These are phyloP conservation scores for Tiphia femorata DNA, from an alignment of 2,888 invertebrate genomes.

Conservation along the genomic window DNA sequence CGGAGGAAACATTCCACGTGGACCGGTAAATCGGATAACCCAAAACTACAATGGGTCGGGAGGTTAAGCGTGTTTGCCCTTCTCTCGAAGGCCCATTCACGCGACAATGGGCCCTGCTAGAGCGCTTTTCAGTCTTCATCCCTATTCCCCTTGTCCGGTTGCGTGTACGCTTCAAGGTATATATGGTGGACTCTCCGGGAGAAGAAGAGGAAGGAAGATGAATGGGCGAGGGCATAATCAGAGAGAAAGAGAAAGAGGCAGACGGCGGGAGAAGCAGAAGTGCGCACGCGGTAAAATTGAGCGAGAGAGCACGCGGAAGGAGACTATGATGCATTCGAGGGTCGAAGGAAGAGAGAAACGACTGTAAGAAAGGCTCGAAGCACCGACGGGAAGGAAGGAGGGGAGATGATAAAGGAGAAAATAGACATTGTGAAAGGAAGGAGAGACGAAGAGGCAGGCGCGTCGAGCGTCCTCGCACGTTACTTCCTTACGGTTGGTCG, in stretches of 20 bases:
- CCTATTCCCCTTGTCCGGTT: constrained; percentile 6
- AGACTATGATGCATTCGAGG: no score
- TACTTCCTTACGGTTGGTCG: constrained; percentile 13
- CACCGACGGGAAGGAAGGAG: no score
- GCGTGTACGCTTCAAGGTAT: neutral
- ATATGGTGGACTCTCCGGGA: constrained; percentile 9
- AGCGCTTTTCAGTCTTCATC: constrained; percentile 56
- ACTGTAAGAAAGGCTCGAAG: no score
- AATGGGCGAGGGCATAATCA: neutral
- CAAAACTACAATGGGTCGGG: constrained; percentile 62
- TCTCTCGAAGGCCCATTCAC: constrained; percentile 65
- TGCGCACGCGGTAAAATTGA: no score
- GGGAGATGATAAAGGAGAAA: constrained; percentile 3
- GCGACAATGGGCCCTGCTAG: constrained; percentile 59
- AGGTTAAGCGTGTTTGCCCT: constrained; percentile 68
- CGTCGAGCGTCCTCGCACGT: constrained; percentile 2
- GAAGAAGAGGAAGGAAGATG: neutral
- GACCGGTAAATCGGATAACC: constrained; percentile 65
- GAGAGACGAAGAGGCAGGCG: neutral
- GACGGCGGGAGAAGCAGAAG: neutral
- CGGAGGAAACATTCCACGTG: constrained; percentile 17
- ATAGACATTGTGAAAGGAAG: neutral
- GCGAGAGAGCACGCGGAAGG: no score
- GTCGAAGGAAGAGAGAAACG: no score
- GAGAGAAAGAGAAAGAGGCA: constrained; percentile 6